Conservation (phyloP, 2,113 vertebrate species). For the Ia io region DNA sequence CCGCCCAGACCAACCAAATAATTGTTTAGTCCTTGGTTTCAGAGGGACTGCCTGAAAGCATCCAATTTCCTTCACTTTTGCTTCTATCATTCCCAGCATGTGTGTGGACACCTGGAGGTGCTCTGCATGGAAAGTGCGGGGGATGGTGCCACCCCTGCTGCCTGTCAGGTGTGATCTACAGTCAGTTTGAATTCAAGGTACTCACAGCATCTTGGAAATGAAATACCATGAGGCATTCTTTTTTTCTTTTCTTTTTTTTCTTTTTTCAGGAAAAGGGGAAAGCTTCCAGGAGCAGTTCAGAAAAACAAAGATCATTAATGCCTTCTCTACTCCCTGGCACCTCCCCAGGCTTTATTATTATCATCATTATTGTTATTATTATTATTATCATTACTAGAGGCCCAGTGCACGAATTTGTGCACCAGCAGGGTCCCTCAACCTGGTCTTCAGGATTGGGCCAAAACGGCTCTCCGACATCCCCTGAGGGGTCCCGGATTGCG, state of each 20-base stretch:
- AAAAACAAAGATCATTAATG: background rate
- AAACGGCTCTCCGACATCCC: no score
- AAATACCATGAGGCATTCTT: background rate
- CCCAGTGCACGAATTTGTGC: no score
- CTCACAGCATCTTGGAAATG: background rate
- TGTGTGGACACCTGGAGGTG: background rate
- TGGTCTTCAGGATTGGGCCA: no score
- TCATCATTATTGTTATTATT: no score
- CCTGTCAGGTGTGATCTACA: background rate
- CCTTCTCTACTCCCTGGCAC: background rate
- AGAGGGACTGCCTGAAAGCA: background rate
- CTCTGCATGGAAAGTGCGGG: background rate
- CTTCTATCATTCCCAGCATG: background rate
- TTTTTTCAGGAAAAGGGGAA: background rate
- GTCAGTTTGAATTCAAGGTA: background rate
- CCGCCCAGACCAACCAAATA: background rate
- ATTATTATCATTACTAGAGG: no score
- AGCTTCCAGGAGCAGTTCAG: background rate
- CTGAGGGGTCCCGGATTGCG: no score
- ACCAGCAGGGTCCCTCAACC: no score
- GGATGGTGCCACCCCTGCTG: background rate
- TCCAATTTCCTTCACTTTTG: background rate
- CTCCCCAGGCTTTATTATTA: background rate
- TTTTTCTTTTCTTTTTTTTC: background rate
- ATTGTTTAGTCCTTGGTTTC: background rate